These are phyloP conservation scores for Phataginus tetradactyla DNA, from an alignment of 2,797 vertebrate species.

Conservation along the genomic window DNA sequence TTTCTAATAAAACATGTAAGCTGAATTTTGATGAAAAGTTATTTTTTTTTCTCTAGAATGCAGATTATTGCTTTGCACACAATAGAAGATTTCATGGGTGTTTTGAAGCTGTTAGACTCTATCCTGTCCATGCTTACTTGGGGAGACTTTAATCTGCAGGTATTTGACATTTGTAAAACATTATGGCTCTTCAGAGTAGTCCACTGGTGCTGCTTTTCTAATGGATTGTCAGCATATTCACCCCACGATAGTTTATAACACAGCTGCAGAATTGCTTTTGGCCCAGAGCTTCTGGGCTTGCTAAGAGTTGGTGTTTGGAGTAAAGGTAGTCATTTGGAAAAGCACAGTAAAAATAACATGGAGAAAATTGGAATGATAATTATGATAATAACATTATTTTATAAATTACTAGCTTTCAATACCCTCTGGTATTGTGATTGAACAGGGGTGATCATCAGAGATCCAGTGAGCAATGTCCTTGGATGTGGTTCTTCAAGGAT, in stretches of 20 bases:
- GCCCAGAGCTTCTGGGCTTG: background rate
- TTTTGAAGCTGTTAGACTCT: background rate
- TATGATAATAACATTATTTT: background rate
- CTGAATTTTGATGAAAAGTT: conserved; percentile 1
- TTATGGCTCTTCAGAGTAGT: background rate
- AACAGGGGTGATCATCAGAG: background rate
- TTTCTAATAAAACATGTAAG: conserved; percentile 35
- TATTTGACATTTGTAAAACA: background rate
- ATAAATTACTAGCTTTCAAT: background rate
- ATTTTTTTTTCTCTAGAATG: background rate
- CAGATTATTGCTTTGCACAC: background rate
- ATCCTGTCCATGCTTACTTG: background rate
- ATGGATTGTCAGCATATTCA: background rate
- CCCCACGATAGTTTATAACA: background rate
- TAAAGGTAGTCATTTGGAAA: conserved; percentile 47
- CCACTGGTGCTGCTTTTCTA: background rate
- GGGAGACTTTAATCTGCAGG: conserved; percentile 28
- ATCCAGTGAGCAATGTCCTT: background rate
- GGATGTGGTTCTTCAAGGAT: background rate
- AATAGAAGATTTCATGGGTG: background rate
- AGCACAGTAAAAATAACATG: background rate
- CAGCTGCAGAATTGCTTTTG: conserved; percentile 23
- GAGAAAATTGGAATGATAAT: conserved; percentile 17
- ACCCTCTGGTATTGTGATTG: background rate
- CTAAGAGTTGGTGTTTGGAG: conserved; percentile 49